Base-by-base conservation (phyloP, 1,140 invertebrate species). In the Drosophila ohnishii region DNA sequence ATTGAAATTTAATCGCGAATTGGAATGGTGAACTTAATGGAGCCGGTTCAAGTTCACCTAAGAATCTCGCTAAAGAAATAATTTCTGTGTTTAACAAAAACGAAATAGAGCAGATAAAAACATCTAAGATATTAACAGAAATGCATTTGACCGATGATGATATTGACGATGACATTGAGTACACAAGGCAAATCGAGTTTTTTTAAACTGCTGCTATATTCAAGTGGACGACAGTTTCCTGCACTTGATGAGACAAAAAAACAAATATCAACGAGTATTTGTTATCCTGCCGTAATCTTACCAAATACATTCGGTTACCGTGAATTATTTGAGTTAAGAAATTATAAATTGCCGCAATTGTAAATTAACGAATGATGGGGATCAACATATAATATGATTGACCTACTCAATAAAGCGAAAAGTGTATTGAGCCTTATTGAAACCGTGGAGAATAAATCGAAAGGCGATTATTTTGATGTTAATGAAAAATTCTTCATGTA, bases 1-100 rank as follows among this genome's bases (percentile, higher is more conserved):
- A 73, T 37, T 19, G 34, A 59, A 59, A 73, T 73, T n/a, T 60
- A 59, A 55, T 73, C 56, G 8, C 55, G 10, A 40, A 64, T 9
- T 22, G 28, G n/a, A 42, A 25, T 25, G 22, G 22, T 25, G 22
- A 25, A 25, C 22, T 25, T 25, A 25, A 25, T 25, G 22, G 22
- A 25, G 2, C 22, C 22, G 22, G 22, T 25, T 25, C 2, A 25
- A 25, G 25, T 25, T 25, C 25, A 4, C 5, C 25, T 25, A 25
- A 25, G 25, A 25, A 25, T 25, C 3, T 25, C 25, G 25, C 25
- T 5, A 28, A 28, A 28, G 25, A 28, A 28, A 28, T 28, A 5
- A 5, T 28, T 28, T 28, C 25, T 28, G 25, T 60, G 22, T 45
- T 60, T 14, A 13, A 25, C 3, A 60, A 60, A 14, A 48, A 60